Conservation (phyloP, 2,888 invertebrate species). For the Habroteleia sp. region DNA sequence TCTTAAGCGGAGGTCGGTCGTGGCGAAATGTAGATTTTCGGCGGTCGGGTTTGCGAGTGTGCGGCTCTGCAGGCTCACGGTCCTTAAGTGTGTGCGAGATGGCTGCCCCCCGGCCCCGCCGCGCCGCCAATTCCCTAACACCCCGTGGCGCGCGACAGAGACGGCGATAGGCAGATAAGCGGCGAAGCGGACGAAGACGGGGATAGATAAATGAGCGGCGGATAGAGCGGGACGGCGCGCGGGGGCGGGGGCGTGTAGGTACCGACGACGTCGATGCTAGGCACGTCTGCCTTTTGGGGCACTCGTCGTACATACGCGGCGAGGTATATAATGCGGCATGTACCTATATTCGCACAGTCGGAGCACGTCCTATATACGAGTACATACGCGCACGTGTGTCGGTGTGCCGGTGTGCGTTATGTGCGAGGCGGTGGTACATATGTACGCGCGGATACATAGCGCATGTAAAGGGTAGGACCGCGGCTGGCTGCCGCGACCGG, state of each 20-base stretch:
- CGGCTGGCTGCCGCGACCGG: conserved; percentile 74
- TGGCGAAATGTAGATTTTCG: conserved; percentile 61
- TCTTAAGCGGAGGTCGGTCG: conserved; percentile 33
- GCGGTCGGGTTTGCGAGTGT: conserved; percentile 26
- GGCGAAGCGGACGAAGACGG: conserved; percentile 20
- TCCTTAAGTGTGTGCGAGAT: conserved; percentile 50
- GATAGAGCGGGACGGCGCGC: conserved; percentile 82
- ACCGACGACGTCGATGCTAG: conserved; percentile 74
- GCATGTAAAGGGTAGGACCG: conserved; percentile 74
- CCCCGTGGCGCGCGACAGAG: conserved; percentile 40
- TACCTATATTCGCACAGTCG: conserved; percentile 53
- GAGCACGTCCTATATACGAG: conserved; percentile 55
- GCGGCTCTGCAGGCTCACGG: conserved; percentile 36
- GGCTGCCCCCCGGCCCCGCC: conserved; percentile 20
- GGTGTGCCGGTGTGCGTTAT: background rate
- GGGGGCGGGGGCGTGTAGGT: conserved; percentile 38
- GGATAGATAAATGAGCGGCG: conserved; percentile 82
- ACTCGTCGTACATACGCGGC: conserved; percentile 66
- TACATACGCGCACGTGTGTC: conserved; percentile 10
- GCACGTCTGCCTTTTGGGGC: conserved; percentile 79
- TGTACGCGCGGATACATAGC: conserved; percentile 59
- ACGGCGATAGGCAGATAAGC: conserved; percentile 41
- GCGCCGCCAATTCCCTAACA: conserved; percentile 50
- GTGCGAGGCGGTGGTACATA: background rate
- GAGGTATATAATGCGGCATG: conserved; percentile 45